Percentiles rank a stretch among this genome's conserved stretches.
phyloP scores from a whole-genome alignment of 2,113 vertebrate species.

The Microtus richardsoni region DNA sequence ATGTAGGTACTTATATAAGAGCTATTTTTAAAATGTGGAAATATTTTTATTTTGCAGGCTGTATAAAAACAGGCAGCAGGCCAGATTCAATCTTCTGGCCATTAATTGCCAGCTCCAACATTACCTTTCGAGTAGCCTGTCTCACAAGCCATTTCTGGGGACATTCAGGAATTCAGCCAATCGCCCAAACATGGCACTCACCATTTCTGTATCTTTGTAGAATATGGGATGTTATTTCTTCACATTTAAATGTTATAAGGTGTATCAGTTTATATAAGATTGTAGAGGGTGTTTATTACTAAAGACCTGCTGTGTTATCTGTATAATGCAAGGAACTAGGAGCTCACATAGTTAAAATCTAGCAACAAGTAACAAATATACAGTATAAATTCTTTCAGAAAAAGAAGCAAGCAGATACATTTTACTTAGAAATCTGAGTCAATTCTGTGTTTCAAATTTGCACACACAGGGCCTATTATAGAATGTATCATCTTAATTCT shows the following conservation, averaged over 20 bases:
- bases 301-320: too few species aligned
- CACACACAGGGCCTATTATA: neutral
- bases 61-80: neutral
- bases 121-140: neutral
- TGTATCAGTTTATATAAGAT: neutral
- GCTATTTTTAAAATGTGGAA: neutral
- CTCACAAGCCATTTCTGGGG: constrained; percentile 23
- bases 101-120: neutral
- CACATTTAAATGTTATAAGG: neutral
- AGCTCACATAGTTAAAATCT: neutral
- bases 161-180: constrained; percentile 18
- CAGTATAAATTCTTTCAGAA: neutral
- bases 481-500: neutral
- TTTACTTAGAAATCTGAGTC: neutral
- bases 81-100: neutral
- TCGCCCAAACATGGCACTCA: neutral
- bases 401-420: neutral
- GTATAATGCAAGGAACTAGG: neutral
- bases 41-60: neutral
- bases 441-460: neutral
- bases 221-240: neutral
- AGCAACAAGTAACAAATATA: neutral
- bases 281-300: neutral
- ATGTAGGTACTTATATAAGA: neutral
- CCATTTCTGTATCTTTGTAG: neutral